Base-by-base conservation (phyloP, 2,797 vertebrate genomes). In the Spizella passerina region DNA sequence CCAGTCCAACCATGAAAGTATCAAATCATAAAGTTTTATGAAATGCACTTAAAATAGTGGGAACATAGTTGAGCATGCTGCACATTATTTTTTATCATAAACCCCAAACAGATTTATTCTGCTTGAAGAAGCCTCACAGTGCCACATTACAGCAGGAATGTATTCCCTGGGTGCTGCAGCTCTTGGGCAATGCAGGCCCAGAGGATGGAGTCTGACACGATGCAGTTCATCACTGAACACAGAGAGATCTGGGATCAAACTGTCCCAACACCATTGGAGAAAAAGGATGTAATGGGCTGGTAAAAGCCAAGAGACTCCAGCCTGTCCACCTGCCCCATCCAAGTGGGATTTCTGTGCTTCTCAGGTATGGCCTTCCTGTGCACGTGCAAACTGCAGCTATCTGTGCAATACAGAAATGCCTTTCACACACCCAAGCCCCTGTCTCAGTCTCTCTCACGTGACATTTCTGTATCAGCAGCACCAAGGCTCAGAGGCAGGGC, bases 321-420 rank as follows among this genome's bases (percentile, higher is more conserved):
- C 11, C 29, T 72, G 15, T 30, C 32, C 3, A 0, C 26, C 50
- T 38, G 47, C 7, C 14, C 16, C 1, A 0, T 5, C 32, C 2
- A 0, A 13, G 7, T 14, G 38, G 21, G 24, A 14, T 2, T 63
- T 63, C 53, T 63, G 41, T 7, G 1, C 19, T 21, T 55, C 22
- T 36, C n/a, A 30, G 43, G 27, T n/a, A 9, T 14, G 61, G 34
- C 26, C 34, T 50, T n/a, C 7, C 49, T 66, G 11, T 84, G 44
- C 32, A 10, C 23, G 20, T 50, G 29, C n/a, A 59, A 61, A 34
- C 44, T 66, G 14, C n/a, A 68, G 16, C 57, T 10, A 0, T 5
- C 38, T 66, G 38, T 63, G 39, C 41, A 53, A 39, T 10, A 36
- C 0, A 47, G 24, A 66, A 83, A 6, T 24, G 27, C 53, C 29